Conservation (phyloP, 2,797 vertebrate genomes). For the Eulemur albifrons region DNA sequence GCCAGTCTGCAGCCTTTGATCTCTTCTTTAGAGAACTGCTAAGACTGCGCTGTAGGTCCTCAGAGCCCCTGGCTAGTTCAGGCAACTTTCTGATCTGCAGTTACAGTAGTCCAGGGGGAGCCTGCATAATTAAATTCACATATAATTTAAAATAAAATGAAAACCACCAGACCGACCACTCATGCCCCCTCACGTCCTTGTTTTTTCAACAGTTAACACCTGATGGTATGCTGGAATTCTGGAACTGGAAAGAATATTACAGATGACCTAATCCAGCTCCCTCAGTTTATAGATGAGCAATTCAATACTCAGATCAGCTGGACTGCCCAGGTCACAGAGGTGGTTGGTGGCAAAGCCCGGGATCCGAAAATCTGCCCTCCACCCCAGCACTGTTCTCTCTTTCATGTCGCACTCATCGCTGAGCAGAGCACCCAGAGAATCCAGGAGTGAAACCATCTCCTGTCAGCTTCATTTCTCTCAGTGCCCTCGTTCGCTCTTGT, state of each 20-base stretch:
- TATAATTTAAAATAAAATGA: conserved; percentile 23
- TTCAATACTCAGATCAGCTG: background rate
- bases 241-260: background rate
- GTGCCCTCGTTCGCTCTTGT: background rate
- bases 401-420: background rate
- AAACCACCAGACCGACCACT: background rate
- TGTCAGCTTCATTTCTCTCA: background rate
- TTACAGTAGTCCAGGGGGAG: background rate
- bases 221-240: conserved; percentile 20
- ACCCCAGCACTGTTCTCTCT: background rate
- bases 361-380: background rate
- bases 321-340: background rate
- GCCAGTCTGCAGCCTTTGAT: conserved; percentile 28
- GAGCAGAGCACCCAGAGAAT: background rate
- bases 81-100: conserved; percentile 25
- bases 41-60: background rate
- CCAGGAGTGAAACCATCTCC: background rate
- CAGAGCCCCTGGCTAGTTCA: conserved; percentile 2
- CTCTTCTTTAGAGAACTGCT: conserved; percentile 11
- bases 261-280: background rate
- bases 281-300: conserved; percentile 27
- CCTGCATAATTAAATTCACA: conserved; percentile 21
- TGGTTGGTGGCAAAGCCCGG: background rate
- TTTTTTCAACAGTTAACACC: conserved; percentile 42
- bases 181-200: background rate